phyloP scores from a whole-genome alignment of 2,113 vertebrate species.

The Numida meleagris region DNA sequence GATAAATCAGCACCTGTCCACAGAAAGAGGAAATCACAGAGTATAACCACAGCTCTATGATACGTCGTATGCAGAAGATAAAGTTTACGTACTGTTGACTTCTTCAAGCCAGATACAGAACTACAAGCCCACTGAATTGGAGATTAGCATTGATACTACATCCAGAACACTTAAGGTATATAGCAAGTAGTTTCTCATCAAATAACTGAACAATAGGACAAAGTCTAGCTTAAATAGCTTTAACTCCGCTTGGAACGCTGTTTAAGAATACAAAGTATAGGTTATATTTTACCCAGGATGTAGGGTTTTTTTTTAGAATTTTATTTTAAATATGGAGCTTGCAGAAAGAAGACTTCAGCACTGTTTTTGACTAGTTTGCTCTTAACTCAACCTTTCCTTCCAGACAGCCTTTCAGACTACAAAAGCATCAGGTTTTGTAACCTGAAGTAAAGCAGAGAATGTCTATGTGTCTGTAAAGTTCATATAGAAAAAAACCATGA shows the following conservation, averaged over 20 bases:
- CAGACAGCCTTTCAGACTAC: conserved; percentile 4
- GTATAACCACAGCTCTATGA: neutral
- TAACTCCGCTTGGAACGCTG: neutral
- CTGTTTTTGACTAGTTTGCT: neutral
- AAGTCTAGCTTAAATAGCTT: neutral
- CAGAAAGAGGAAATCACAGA: neutral
- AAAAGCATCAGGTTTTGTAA: neutral
- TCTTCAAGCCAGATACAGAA: neutral
- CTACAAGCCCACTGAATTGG: neutral
- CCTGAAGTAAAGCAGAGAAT: conserved; percentile 22
- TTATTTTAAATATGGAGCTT: neutral
- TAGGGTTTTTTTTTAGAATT: neutral
- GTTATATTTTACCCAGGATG: neutral
- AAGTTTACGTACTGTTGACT: neutral
- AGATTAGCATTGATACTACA: neutral
- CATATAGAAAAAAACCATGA: neutral
- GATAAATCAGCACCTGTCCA: neutral
- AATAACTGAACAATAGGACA: neutral
- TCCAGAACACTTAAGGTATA: neutral
- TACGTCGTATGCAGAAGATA: neutral
- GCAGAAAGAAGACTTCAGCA: neutral
- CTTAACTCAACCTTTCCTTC: neutral
- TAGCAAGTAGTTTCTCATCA: neutral
- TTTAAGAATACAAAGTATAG: neutral
- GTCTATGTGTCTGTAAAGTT: neutral